Evolutionary conservation across 1,140 invertebrate genomes (phyloP), one percentile per base, ranked within the genome.

Genomic region (Ectropis grisescens): DNA sequence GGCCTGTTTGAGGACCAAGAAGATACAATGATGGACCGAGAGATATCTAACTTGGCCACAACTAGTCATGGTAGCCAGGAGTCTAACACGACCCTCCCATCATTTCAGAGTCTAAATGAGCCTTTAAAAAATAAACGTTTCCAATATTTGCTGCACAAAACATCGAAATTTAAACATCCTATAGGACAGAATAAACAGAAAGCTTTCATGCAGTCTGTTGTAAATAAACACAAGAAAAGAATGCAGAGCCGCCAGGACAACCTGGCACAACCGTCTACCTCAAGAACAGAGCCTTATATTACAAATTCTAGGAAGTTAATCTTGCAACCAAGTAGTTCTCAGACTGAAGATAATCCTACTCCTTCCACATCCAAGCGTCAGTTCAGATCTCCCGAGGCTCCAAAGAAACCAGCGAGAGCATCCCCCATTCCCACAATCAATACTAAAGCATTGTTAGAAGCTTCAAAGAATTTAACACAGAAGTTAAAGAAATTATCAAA

Each of bases 401-500:
- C 66, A 5, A 75, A 62, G 36, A 75, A 71, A 19, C 56, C 64
- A 10, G 61, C 65, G 28, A 55, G 61, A 30, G 56, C 45, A 3
- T 59, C 62, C 6, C 57, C 66, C 2, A 62, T 58, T 4, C 65
- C 72, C 11, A 57, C 69, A 10, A 80, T 85, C 29, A 91, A 93
- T 56, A 91, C 90, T 3, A 86, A 89, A 37, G 90, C 91, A 5
- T 84, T 97, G 2, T 90, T 92, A 23, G 93, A 96, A 65, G 94
- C 94, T 0, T 95, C 93, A 4, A 87, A 94, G 37, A 97, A 95
- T 71, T 85, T 97, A 11, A 96, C 94, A 23, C 93, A 96, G 68
- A 97, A 95, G 11, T 80, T 97, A 10, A 91, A 93, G 61, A 93
- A 95, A 71, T 85, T 97, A 29, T 96, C 93, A 11, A 93, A 93